phyloP scores from a whole-genome alignment of 2,113 vertebrate species.

The Psephotus haematonotus region DNA sequence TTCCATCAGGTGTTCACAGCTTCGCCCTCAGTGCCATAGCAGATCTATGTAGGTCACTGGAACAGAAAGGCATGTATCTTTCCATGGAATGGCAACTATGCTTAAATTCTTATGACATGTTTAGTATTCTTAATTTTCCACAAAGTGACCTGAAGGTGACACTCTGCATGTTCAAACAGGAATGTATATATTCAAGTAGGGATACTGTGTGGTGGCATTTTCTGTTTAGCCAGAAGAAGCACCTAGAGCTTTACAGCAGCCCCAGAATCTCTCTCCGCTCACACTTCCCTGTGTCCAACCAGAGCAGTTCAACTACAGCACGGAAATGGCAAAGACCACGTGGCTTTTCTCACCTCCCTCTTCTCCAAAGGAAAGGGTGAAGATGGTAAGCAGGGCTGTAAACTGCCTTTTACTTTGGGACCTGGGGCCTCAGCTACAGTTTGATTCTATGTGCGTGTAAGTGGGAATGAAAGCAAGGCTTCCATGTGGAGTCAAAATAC shows the following conservation, averaged over 20 bases:
- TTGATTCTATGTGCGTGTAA: neutral
- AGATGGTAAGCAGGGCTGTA: neutral
- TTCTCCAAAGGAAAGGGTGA: neutral
- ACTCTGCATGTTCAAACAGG: neutral
- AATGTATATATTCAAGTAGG: neutral
- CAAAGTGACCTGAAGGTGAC: neutral
- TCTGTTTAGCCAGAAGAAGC: neutral
- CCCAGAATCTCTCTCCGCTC: neutral
- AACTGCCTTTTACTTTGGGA: neutral
- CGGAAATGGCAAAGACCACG: neutral
- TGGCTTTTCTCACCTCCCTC: neutral
- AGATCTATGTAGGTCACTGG: neutral
- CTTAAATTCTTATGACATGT: neutral
- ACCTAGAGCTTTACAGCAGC: neutral
- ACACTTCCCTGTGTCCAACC: neutral
- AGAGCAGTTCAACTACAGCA: neutral
- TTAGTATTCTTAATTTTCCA: neutral
- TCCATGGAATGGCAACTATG: neutral
- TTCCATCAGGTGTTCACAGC: neutral
- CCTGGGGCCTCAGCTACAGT: neutral
- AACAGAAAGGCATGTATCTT: neutral
- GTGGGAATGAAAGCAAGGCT: neutral
- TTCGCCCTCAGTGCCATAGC: neutral
- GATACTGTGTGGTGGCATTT: neutral
- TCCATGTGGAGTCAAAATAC: neutral